These are phyloP conservation scores for Dasysyrphus albostriatus DNA, from an alignment of 2,888 invertebrate genomes.

Conservation along the genomic window DNA sequence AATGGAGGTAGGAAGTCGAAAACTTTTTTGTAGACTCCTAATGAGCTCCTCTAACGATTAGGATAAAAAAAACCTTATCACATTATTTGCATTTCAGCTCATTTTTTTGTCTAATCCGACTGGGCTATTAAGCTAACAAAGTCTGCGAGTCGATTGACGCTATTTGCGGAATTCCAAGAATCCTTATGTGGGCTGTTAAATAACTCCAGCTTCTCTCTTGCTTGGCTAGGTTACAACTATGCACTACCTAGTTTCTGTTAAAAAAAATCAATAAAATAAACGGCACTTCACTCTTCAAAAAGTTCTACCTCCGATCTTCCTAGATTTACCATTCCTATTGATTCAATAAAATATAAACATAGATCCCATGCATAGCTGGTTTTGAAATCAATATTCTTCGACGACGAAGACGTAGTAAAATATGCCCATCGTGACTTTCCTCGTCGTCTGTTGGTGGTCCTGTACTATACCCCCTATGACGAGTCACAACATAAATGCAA, in stretches of 20 bases:
- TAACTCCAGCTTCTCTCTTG: neutral
- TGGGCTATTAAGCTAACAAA: no score
- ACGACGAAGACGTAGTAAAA: constrained; percentile 6
- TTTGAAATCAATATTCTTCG: neutral
- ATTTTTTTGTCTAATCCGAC: no score
- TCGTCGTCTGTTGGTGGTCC: neutral
- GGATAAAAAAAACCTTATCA: no score
- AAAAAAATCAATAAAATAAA: neutral
- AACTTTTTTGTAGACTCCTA: no score
- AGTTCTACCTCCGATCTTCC: neutral
- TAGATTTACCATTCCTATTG: neutral
- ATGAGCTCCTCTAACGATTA: no score
- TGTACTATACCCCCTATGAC: neutral
- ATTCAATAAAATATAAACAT: neutral
- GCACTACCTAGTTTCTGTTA: neutral
- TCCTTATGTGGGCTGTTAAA: no score
- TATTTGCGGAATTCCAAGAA: no score
- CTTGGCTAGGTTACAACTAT: neutral
- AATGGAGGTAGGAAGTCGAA: no score
- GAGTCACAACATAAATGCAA: neutral
- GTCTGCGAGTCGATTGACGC: no score
- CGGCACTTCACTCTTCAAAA: neutral
- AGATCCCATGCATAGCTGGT: no score
- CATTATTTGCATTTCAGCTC: no score
- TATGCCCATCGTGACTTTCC: neutral